These are phyloP conservation scores for Ursus arctos DNA, from an alignment of 2,113 vertebrate species.

Conservation along the genomic window DNA sequence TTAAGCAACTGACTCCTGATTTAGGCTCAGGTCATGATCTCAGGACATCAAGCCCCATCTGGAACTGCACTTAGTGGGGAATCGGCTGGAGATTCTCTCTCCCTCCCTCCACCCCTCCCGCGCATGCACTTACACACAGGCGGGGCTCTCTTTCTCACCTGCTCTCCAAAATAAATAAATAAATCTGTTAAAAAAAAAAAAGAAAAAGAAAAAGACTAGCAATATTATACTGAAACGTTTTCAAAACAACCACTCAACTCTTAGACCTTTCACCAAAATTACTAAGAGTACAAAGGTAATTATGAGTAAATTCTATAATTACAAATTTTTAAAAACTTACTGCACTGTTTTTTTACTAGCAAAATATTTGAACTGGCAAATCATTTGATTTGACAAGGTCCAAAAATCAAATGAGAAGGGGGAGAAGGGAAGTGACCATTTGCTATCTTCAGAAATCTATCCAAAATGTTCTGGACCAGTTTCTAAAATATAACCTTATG, in stretches of 20 bases:
- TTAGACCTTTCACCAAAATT: background rate
- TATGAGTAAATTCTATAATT: background rate
- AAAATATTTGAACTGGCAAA: slow-evolving; percentile 37
- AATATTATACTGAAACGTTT: background rate
- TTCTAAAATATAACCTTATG: background rate
- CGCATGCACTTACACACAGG: too few species aligned
- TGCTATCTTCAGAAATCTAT: slow-evolving; percentile 8
- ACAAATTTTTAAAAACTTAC: background rate
- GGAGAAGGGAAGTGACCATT: background rate
- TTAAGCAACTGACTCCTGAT: background rate
- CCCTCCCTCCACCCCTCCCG: background rate
- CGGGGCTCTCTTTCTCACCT: background rate
- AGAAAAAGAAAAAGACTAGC: background rate
- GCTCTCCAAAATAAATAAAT: background rate
- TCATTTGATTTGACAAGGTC: background rate
- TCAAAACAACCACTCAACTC: background rate
- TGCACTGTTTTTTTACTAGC: background rate
- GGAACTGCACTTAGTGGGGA: background rate
- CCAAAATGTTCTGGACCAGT: background rate
- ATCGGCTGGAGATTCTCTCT: background rate
- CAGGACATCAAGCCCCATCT: background rate
- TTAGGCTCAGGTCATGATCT: background rate
- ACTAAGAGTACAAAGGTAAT: background rate
- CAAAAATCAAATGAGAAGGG: background rate
- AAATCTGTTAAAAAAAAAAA: background rate